These are phyloP conservation scores for Rhopalosiphum padi DNA, from an alignment of 1,140 invertebrate species.

Conservation along the genomic window DNA sequence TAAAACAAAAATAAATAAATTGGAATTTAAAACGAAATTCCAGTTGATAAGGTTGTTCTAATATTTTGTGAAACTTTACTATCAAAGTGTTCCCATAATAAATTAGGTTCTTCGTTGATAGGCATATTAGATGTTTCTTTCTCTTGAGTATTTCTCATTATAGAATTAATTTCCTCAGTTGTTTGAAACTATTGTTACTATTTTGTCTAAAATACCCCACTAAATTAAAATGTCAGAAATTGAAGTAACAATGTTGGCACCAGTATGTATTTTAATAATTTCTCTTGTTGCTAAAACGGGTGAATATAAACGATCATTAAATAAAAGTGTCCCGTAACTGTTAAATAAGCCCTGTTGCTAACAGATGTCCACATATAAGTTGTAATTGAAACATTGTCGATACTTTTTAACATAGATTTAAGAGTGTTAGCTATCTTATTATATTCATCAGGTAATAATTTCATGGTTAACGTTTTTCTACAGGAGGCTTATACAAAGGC, in stretches of 20 bases:
- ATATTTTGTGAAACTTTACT: conserved; percentile 38
- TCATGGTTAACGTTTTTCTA: conserved; percentile 19
- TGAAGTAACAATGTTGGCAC: conserved; percentile 25
- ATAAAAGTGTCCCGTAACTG: conserved; percentile 23
- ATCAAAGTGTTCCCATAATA: conserved; percentile 40
- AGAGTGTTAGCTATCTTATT: conserved; percentile 2
- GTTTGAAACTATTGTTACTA: conserved; percentile 11
- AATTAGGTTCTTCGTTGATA: neutral
- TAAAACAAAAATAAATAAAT: too few relatives aligned
- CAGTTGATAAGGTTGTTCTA: conserved; percentile 24
- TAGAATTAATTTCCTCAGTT: conserved; percentile 29
- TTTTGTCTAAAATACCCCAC: neutral
- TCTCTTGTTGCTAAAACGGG: conserved; percentile 17
- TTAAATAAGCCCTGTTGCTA: conserved; percentile 22
- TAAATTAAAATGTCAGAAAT: neutral
- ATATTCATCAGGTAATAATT: conserved; percentile 41
- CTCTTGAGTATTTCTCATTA: conserved; percentile 28
- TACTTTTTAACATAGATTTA: conserved; percentile 24
- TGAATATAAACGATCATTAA: conserved; percentile 34
- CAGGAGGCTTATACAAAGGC: conserved; percentile 23
- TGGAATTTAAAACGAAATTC: too few relatives aligned
- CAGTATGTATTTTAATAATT: conserved; percentile 14
- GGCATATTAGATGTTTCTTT: neutral
- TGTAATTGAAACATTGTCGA: conserved; percentile 1
- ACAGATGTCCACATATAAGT: conserved; percentile 27